Evolutionary conservation across 2,797 vertebrate genomes (phyloP).

Genomic region (Tokudaia tokunoshimensis): DNA sequence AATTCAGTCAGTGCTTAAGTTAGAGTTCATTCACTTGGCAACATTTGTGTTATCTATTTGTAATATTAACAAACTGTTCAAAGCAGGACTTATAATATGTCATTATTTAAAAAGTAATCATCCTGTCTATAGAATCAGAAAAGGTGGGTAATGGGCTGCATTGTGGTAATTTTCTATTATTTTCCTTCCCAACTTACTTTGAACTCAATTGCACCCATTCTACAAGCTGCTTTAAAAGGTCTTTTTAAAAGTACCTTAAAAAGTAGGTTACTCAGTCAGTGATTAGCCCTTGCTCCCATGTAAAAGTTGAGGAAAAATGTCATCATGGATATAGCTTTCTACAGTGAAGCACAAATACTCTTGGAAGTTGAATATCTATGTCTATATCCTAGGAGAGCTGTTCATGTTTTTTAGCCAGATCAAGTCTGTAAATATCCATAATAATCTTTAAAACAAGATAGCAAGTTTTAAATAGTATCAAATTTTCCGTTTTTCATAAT

Average conservation of each 20-base stretch:
- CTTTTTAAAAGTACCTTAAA: background rate
- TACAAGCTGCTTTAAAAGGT: too few species aligned
- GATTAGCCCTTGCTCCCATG: background rate
- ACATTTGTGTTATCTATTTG: fast-evolving
- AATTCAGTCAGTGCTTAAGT: background rate
- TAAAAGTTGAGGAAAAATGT: background rate
- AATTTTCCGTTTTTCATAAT: background rate
- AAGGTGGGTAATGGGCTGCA: fast-evolving
- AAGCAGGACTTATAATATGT: background rate
- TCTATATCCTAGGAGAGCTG: too few species aligned
- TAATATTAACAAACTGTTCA: background rate
- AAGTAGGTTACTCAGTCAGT: background rate
- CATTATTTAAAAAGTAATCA: fast-evolving
- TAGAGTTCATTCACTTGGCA: background rate
- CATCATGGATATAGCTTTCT: background rate
- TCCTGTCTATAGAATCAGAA: background rate
- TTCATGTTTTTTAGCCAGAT: background rate
- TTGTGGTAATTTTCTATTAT: background rate
- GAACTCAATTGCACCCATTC: fast-evolving
- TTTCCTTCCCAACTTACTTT: fast-evolving
- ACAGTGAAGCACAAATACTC: fast-evolving
- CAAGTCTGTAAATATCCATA: background rate
- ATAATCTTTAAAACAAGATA: background rate
- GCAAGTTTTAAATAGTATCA: background rate
- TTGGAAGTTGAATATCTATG: background rate